These are phyloP conservation scores for Acrocephalus scirpaceus DNA, from an alignment of 2,797 vertebrate genomes.

Conservation along the genomic window DNA sequence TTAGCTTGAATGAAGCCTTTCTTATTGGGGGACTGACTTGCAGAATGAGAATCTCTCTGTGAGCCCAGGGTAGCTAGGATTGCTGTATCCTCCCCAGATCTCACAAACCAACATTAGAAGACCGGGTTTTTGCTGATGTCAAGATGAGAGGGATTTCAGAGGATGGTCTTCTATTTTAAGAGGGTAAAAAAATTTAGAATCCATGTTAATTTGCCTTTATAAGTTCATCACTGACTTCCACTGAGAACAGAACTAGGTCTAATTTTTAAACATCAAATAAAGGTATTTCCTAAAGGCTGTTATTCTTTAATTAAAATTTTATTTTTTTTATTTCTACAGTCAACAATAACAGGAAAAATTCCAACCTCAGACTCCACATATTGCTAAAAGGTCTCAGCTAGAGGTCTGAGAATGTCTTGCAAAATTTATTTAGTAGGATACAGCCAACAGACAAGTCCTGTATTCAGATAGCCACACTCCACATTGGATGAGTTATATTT, in stretches of 20 bases:
- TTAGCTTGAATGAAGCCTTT: background rate
- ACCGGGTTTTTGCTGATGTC: background rate
- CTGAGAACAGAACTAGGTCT: background rate
- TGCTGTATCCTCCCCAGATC: background rate
- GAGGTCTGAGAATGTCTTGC: background rate
- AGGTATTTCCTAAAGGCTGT: background rate
- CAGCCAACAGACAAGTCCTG: background rate
- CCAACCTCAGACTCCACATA: background rate
- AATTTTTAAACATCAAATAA: background rate
- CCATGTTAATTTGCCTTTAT: background rate
- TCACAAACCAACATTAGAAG: background rate
- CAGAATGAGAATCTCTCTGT: background rate
- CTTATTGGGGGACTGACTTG: background rate
- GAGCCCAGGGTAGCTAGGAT: background rate
- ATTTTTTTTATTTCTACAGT: background rate
- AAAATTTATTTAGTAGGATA: background rate
- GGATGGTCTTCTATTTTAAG: background rate
- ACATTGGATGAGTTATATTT: background rate
- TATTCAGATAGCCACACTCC: background rate
- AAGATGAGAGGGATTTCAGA: background rate
- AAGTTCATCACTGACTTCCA: background rate
- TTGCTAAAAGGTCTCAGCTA: background rate
- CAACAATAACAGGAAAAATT: background rate
- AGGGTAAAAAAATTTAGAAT: background rate
- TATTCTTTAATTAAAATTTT: background rate